Evolutionary conservation across 2,113 vertebrate species (phyloP).

Genomic region (Microcebus ravelobensis): DNA sequence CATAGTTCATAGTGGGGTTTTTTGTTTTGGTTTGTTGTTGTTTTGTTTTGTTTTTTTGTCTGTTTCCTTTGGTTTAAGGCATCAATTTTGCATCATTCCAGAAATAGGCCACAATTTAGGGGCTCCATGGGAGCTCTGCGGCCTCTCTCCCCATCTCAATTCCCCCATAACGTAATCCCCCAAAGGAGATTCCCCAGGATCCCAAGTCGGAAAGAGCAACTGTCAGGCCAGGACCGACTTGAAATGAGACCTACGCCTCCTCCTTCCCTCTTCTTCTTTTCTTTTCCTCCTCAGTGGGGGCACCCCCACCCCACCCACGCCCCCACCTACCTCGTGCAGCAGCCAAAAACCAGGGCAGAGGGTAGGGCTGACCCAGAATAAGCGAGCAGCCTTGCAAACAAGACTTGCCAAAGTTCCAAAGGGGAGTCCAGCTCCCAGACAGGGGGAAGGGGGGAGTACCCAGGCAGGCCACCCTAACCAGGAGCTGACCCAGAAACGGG

Average conservation of each 20-base stretch:
- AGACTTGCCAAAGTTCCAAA: not conserved
- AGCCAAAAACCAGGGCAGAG: not conserved
- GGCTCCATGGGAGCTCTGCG: not conserved
- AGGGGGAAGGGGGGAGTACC: not conserved
- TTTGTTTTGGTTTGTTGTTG: no score
- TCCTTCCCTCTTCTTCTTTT: not conserved
- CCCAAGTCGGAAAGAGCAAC: not conserved
- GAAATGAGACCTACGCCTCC: not conserved
- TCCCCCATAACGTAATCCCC: not conserved
- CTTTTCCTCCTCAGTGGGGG: not conserved
- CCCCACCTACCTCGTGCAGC: not conserved
- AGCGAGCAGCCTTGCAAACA: not conserved
- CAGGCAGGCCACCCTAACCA: not conserved
- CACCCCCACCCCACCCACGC: not conserved
- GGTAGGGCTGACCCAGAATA: not conserved
- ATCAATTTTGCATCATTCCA: constrained; percentile 36
- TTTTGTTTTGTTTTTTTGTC: not conserved
- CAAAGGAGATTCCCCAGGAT: not conserved
- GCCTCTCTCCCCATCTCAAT: not conserved
- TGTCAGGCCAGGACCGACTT: not conserved
- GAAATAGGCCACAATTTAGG: not conserved
- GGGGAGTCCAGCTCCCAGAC: not conserved
- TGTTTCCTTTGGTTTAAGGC: constrained; percentile 6
- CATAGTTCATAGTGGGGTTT: not conserved
- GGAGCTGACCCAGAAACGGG: not conserved